phyloP scores from a whole-genome alignment of 2,797 vertebrate genomes.

The Rhynchonycteris naso region DNA sequence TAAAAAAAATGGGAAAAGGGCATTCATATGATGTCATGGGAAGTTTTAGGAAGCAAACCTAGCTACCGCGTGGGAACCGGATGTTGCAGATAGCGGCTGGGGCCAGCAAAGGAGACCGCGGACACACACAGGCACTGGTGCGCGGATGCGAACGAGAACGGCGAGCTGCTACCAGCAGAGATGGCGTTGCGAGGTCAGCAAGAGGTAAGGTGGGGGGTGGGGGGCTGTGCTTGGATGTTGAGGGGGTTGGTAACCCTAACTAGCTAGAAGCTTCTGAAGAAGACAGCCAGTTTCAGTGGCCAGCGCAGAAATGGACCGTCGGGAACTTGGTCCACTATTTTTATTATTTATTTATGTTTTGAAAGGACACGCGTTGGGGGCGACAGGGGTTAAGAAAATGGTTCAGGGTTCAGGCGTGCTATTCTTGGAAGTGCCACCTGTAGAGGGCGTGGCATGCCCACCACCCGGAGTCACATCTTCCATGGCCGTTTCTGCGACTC shows the following conservation, averaged over 20 bases:
- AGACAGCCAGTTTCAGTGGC: not conserved
- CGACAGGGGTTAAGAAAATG: too few relatives aligned
- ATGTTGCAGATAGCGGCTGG: too few relatives aligned
- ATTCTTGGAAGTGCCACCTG: not conserved
- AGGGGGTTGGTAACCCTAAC: fast-evolving
- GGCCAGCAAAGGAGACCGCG: not conserved
- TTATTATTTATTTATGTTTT: not conserved
- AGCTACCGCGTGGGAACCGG: not conserved
- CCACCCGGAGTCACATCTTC: not conserved
- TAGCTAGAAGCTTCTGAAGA: not conserved
- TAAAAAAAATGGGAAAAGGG: not conserved
- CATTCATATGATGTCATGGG: not conserved
- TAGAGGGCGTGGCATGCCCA: too few relatives aligned
- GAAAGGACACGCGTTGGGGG: not conserved
- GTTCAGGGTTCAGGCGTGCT: not conserved
- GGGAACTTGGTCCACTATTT: too few relatives aligned
- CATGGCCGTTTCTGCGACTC: too few relatives aligned
- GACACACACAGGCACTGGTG: fast-evolving
- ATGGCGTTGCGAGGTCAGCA: fast-evolving
- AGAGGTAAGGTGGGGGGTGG: too few relatives aligned
- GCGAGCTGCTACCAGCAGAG: fast-evolving
- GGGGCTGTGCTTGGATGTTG: fast-evolving
- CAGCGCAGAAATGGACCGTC: too few relatives aligned
- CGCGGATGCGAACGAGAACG: not conserved
- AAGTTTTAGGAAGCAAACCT: not conserved